phyloP scores from a whole-genome alignment of 2,888 invertebrate species.

The Drosophila paranaensis region DNA sequence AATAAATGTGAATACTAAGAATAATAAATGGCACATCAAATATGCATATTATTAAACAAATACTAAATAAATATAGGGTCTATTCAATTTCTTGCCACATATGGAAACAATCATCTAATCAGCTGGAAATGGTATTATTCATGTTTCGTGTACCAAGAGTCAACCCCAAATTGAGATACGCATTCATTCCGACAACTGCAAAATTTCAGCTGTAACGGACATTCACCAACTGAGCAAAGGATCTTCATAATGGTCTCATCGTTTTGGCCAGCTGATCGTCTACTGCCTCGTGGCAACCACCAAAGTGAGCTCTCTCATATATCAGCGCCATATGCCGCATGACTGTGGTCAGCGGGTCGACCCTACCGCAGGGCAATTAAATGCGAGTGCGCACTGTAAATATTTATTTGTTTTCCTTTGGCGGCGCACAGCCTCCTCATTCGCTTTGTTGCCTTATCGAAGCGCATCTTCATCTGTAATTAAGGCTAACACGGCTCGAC shows the following conservation, averaged over 20 bases:
- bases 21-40: neutral
- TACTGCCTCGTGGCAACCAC: conserved; percentile 15
- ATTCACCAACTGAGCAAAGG: neutral
- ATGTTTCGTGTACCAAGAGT: neutral
- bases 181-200: neutral
- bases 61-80: too few relatives aligned
- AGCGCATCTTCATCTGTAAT: conserved; percentile 39
- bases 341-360: conserved; percentile 37
- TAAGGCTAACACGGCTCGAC: conserved; percentile 33
- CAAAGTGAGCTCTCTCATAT: conserved; percentile 29
- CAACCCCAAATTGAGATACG: neutral
- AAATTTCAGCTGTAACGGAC: conserved; percentile 23
- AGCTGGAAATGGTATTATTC: neutral
- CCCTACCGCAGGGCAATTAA: conserved; percentile 53
- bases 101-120: too few relatives aligned
- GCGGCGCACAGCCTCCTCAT: conserved; percentile 49
- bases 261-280: conserved; percentile 41
- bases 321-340: conserved; percentile 51
- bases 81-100: too few relatives aligned
- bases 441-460: conserved; percentile 18
- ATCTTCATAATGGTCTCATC: conserved; percentile 2
- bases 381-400: conserved; percentile 59
- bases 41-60: neutral
- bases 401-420: conserved; percentile 64
- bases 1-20: neutral